A percentile compares a stretch with the other conserved stretches of the same genome.
These are phyloP conservation scores for Heteromurus nitidus DNA, from an alignment of 2,888 invertebrate species.

Conservation along the genomic window DNA sequence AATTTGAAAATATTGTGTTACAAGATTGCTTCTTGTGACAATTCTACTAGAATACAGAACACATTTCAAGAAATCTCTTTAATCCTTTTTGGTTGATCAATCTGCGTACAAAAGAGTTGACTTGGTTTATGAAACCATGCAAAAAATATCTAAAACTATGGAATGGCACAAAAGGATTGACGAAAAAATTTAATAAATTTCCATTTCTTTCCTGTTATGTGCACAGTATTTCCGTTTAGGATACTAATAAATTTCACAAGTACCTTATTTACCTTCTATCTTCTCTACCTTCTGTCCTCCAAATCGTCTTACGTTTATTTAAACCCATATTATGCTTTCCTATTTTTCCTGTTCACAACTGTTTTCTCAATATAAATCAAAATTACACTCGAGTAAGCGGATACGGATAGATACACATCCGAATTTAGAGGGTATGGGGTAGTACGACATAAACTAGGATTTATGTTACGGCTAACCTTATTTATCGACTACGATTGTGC, in stretches of 20 bases:
- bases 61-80: too few species aligned
- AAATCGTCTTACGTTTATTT: constrained; percentile 34
- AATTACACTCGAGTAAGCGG: constrained; percentile 58
- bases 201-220: too few species aligned
- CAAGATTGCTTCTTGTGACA: too few species aligned
- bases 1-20: too few species aligned
- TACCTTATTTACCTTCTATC: constrained; percentile 28
- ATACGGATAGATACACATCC: constrained; percentile 29
- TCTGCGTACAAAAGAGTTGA: too few species aligned
- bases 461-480: constrained; percentile 68
- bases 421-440: too few species aligned
- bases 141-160: too few species aligned
- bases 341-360: not conserved
- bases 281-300: too few species aligned
- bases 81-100: too few species aligned
- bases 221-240: too few species aligned
- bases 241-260: not conserved
- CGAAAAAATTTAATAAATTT: constrained; percentile 19
- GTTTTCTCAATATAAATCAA: constrained; percentile 67
- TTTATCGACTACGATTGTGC: constrained; percentile 67
- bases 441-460: constrained; percentile 68
- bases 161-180: not conserved
- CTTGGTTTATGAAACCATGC: too few species aligned
- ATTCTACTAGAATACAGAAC: too few species aligned
- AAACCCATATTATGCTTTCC: not conserved